Conservation (phyloP, 2,888 invertebrate species). For the Endomychus coccineus region DNA sequence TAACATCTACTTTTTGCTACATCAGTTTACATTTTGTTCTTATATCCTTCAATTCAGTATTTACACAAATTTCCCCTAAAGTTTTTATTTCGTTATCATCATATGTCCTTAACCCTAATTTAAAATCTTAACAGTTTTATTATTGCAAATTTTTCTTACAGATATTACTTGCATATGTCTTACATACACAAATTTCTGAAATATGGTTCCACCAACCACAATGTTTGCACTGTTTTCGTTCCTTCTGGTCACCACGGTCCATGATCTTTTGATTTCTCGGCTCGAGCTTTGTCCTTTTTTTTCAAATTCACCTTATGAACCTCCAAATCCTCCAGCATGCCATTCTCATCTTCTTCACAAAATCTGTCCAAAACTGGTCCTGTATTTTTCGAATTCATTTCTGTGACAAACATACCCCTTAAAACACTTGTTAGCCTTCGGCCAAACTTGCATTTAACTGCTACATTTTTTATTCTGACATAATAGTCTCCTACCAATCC, state of each 20-base stretch:
- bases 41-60: too few relatives aligned
- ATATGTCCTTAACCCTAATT: too few relatives aligned
- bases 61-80: too few relatives aligned
- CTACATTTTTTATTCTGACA: slow-evolving; percentile 24
- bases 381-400: slow-evolving; percentile 10
- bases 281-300: neutral
- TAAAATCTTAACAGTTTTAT: slow-evolving; percentile 3
- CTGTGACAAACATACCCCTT: slow-evolving; percentile 20
- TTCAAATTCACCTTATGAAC: slow-evolving; percentile 1
- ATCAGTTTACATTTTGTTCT: too few relatives aligned
- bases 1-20: too few relatives aligned
- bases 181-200: slow-evolving; percentile 5
- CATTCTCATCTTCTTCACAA: slow-evolving; percentile 18
- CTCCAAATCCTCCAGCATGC: slow-evolving; percentile 4
- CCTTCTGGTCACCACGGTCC: neutral
- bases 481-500: slow-evolving; percentile 21
- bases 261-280: neutral
- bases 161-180: slow-evolving; percentile 3
- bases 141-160: slow-evolving; percentile 5
- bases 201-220: slow-evolving; percentile 1
- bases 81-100: too few relatives aligned
- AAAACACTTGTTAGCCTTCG: slow-evolving; percentile 12
- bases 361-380: slow-evolving; percentile 19
- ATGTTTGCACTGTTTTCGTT: neutral
- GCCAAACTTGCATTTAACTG: slow-evolving; percentile 24